These are phyloP conservation scores for Garra rufa DNA, from an alignment of 2,113 vertebrate genomes.

Conservation along the genomic window DNA sequence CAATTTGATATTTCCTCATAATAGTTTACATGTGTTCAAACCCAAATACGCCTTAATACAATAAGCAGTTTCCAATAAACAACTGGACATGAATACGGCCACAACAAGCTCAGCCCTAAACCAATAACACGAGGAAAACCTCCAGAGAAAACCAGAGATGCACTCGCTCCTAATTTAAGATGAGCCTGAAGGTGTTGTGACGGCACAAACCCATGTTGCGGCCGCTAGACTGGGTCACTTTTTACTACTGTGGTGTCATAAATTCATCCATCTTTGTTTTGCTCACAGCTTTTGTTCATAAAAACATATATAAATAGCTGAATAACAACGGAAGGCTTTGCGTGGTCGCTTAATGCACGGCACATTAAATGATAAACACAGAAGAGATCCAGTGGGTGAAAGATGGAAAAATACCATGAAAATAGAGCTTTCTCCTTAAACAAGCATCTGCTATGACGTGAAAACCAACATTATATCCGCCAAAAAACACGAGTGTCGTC, in stretches of 20 bases:
- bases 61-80: constrained; percentile 10
- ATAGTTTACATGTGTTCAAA: not conserved
- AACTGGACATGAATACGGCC: not conserved
- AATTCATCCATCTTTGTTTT: constrained; percentile 56
- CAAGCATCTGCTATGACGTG: not conserved
- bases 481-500: not conserved
- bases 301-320: constrained; percentile 45
- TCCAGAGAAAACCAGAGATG: not conserved
- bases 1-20: not conserved
- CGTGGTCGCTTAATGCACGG: not conserved
- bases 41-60: not conserved
- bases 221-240: not conserved
- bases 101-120: not conserved
- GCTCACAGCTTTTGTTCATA: constrained; percentile 31
- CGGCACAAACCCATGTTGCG: not conserved
- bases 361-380: constrained; percentile 22
- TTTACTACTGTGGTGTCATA: constrained; percentile 62
- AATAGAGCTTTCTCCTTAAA: constrained; percentile 12
- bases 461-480: constrained; percentile 4
- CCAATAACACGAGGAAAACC: not conserved
- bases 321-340: constrained; percentile 35
- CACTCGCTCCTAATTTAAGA: not conserved
- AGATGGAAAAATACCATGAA: constrained; percentile 18
- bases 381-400: constrained; percentile 5
- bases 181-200: constrained; percentile 33